A percentile compares a stretch with the other conserved stretches of the same genome.
phyloP scores from a whole-genome alignment of 1,140 invertebrate species.

The Cylas formicarius region DNA sequence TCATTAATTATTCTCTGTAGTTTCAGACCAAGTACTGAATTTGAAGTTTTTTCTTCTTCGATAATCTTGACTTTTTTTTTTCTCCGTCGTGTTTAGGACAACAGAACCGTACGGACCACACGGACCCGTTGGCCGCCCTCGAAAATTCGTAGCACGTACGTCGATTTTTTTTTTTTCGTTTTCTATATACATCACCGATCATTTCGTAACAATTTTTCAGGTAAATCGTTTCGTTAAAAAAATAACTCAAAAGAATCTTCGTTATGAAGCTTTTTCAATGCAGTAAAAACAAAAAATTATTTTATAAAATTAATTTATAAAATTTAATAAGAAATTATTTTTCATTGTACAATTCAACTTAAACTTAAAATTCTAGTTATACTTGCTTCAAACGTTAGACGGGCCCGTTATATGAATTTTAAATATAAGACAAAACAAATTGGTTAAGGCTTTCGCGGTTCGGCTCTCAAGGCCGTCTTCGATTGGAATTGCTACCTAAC shows the following conservation, averaged over 20 bases:
- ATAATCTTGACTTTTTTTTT: constrained; percentile 4
- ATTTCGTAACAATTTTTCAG: not conserved
- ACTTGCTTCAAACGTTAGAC: too few species aligned
- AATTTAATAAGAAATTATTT: not conserved
- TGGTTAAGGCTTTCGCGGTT: too few species aligned
- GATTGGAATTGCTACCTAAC: too few species aligned
- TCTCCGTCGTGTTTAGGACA: constrained; percentile 11
- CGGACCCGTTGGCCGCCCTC: constrained; percentile 13
- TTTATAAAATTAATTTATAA: not conserved
- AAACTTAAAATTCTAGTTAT: too few species aligned
- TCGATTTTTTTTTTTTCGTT: constrained; percentile 11
- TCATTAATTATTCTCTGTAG: not conserved
- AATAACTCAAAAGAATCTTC: too few species aligned
- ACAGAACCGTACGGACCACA: constrained; percentile 12
- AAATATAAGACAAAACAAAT: too few species aligned
- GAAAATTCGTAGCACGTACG: constrained; percentile 23
- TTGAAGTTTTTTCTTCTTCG: not conserved
- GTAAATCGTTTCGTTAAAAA: not conserved
- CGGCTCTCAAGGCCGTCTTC: too few species aligned
- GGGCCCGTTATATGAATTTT: too few species aligned
- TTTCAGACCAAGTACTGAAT: not conserved
- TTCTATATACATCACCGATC: not conserved
- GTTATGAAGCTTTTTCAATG: not conserved
- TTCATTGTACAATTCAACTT: too few species aligned
- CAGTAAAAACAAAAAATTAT: not conserved